phyloP scores from a whole-genome alignment of 2,888 invertebrate genomes.

The Xestoiulus laeticollis region DNA sequence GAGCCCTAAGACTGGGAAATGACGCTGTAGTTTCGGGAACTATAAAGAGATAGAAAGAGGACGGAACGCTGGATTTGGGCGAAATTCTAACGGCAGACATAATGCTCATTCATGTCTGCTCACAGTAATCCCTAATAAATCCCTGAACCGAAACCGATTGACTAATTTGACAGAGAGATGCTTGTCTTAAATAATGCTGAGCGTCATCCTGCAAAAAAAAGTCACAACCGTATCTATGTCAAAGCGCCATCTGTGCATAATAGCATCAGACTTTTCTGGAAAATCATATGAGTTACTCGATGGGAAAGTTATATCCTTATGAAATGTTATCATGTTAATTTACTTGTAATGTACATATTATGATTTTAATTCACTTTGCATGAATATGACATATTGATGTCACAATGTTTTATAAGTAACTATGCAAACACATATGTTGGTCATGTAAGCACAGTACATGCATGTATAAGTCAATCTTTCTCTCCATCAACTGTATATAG shows the following conservation, averaged over 20 bases:
- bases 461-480: no score
- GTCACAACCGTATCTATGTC: neutral
- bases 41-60: neutral
- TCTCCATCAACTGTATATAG: no score
- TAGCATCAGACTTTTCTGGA: neutral
- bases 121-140: slow-evolving; percentile 10
- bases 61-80: neutral
- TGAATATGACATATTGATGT: no score
- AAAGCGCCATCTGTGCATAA: neutral
- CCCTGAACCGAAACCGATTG: neutral
- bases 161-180: neutral
- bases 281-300: neutral
- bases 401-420: no score
- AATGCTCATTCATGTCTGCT: neutral
- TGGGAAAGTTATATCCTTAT: no score
- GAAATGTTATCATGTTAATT: no score
- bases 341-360: no score
- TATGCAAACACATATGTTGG: no score
- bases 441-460: no score
- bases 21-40: neutral
- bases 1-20: neutral
- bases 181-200: neutral
- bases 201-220: neutral
- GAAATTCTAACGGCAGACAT: neutral
- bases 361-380: no score